Conservation (phyloP, 2,113 vertebrate species). For the Bubo bubo region DNA sequence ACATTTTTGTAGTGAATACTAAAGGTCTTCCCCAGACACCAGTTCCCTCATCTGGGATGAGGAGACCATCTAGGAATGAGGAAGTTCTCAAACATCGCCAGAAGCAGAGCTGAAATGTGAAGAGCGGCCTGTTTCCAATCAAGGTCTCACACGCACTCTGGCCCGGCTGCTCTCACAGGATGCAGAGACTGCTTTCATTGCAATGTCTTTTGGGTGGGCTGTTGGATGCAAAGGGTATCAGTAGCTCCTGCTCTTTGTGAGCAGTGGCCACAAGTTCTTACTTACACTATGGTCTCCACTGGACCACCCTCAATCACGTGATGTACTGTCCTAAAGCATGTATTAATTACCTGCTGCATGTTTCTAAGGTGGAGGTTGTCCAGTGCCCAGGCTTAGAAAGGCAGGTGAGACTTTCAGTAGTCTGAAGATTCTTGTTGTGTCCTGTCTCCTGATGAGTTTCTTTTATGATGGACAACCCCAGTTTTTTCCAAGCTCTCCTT, state of each 20-base stretch:
- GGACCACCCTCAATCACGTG: not conserved
- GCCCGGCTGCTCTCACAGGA: not conserved
- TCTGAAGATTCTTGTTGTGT: not conserved
- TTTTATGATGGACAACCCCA: not conserved
- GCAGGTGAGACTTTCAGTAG: not conserved
- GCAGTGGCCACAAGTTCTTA: not conserved
- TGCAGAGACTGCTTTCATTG: not conserved
- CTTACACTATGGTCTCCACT: not conserved
- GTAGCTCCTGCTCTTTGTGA: not conserved
- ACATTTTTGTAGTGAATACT: conserved; percentile 32
- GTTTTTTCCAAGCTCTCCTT: not conserved
- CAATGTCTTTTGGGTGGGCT: not conserved
- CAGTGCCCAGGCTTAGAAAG: not conserved
- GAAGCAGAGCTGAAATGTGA: conserved; percentile 27
- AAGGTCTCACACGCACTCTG: conserved; percentile 29
- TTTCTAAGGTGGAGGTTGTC: not conserved
- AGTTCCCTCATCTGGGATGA: conserved; percentile 61
- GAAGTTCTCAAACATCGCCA: conserved; percentile 5
- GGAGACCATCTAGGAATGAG: conserved; percentile 56
- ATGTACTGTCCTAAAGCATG: fast-evolving
- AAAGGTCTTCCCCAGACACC: conserved; percentile 62
- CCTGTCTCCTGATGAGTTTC: not conserved
- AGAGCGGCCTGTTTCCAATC: conserved; percentile 56
- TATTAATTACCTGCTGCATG: not conserved
- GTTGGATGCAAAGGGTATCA: not conserved